Percentiles rank a stretch among this genome's conserved stretches.
Conservation (phyloP, 2,888 invertebrate genomes). For the Drosophila borealis region DNA sequence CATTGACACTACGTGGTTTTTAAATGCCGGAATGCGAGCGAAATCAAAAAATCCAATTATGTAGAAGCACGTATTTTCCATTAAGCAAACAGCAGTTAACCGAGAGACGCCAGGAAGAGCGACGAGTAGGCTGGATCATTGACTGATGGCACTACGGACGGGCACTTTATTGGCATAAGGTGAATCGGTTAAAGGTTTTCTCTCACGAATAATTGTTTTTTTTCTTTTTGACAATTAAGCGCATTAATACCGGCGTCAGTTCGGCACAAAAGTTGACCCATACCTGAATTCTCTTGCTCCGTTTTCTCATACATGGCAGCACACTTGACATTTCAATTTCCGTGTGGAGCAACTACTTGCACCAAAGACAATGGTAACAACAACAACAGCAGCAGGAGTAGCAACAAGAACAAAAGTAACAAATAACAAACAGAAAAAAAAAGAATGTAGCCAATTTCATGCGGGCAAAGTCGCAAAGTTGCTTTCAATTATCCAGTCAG, state of each 20-base stretch:
- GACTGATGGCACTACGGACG: slow-evolving; percentile 1
- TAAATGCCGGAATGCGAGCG: slow-evolving; percentile 36
- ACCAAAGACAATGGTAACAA: slow-evolving; percentile 37
- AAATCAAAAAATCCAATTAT: slow-evolving; percentile 72
- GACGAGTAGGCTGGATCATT: not conserved
- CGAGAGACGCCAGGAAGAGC: slow-evolving; percentile 7
- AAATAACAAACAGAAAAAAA: slow-evolving; percentile 20
- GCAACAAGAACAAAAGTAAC: slow-evolving; percentile 24
- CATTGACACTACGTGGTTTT: slow-evolving; percentile 31
- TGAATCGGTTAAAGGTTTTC: slow-evolving; percentile 15
- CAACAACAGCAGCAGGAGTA: slow-evolving; percentile 18
- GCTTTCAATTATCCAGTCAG: slow-evolving; percentile 81
- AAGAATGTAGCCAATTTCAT: slow-evolving; percentile 67
- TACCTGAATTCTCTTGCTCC: slow-evolving; percentile 10
- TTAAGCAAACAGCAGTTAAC: slow-evolving; percentile 64
- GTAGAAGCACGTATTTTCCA: slow-evolving; percentile 74
- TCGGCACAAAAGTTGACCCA: slow-evolving; percentile 9
- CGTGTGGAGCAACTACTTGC: slow-evolving; percentile 53
- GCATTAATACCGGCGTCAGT: slow-evolving; percentile 49
- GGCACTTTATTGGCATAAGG: slow-evolving; percentile 14
- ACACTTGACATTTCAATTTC: slow-evolving; percentile 76
- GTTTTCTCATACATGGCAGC: slow-evolving; percentile 49
- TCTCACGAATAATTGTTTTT: slow-evolving; percentile 43
- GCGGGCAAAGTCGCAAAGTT: slow-evolving; percentile 71
- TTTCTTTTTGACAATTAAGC: slow-evolving; percentile 55